Evolutionary conservation across 2,888 invertebrate genomes (phyloP).

Genomic region (Mycalesis mineus): DNA sequence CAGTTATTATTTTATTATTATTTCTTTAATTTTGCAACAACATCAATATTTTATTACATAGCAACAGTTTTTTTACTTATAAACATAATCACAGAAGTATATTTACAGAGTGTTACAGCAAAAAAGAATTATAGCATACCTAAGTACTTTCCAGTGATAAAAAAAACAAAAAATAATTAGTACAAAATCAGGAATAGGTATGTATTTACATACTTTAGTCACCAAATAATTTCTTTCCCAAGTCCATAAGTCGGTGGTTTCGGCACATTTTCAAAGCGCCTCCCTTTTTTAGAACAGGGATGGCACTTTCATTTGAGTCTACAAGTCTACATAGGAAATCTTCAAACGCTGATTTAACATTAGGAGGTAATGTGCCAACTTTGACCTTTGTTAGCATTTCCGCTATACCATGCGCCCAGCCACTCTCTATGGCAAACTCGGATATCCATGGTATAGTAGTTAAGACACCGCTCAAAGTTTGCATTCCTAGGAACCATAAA

Average conservation of each 20-base stretch:
- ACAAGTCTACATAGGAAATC: slow-evolving; percentile 91
- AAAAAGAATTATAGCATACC: slow-evolving; percentile 10
- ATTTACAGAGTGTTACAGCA: slow-evolving; percentile 26
- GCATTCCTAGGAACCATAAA: slow-evolving; percentile 96
- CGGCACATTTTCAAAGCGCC: slow-evolving; percentile 90
- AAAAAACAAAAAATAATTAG: slow-evolving; percentile 24
- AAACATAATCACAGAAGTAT: slow-evolving; percentile 22
- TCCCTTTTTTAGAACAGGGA: slow-evolving; percentile 86
- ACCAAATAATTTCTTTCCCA: slow-evolving; percentile 92
- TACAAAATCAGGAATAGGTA: slow-evolving; percentile 3
- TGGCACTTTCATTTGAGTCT: slow-evolving; percentile 86
- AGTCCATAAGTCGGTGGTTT: slow-evolving; percentile 92
- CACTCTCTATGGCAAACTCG: slow-evolving; percentile 93
- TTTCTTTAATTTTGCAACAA: slow-evolving; percentile 17
- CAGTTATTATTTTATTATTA: slow-evolving; percentile 14
- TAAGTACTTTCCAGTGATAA: slow-evolving; percentile 30
- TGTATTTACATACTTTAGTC: slow-evolving; percentile 78
- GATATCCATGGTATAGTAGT: slow-evolving; percentile 92
- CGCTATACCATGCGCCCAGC: slow-evolving; percentile 94
- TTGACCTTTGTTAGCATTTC: slow-evolving; percentile 89
- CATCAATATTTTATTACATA: slow-evolving; percentile 13
- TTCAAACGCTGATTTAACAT: slow-evolving; percentile 93
- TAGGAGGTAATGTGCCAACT: slow-evolving; percentile 87
- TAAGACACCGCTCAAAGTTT: slow-evolving; percentile 90
- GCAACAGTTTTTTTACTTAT: slow-evolving; percentile 11